These are phyloP conservation scores for Ladona fulva DNA, from an alignment of 1,140 invertebrate genomes.

Conservation along the genomic window DNA sequence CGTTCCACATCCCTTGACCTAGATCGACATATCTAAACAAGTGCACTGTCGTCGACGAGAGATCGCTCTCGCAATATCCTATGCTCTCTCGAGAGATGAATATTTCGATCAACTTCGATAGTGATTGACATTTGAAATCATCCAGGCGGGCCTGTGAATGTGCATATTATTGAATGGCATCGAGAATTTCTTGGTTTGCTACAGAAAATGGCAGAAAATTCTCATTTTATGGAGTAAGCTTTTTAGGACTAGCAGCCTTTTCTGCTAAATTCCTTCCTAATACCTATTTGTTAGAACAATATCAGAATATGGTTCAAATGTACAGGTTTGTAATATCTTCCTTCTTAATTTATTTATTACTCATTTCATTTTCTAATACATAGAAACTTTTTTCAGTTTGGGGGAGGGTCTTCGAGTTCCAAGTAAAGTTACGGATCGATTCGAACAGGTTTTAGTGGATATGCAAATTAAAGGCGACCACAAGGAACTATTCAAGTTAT, in stretches of 20 bases:
- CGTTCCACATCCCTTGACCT: conserved; percentile 15
- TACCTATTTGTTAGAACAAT: conserved; percentile 41
- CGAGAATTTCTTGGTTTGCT: neutral
- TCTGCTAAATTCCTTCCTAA: conserved; percentile 37
- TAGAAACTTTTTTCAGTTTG: conserved; percentile 31
- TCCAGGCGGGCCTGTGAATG: neutral
- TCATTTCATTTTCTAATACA: conserved; percentile 13
- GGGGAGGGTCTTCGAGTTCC: conserved; percentile 36
- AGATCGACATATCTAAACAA: conserved; percentile 13
- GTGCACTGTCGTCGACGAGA: conserved; percentile 1
- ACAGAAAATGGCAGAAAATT: conserved; percentile 27
- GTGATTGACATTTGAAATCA: neutral
- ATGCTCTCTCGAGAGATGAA: neutral
- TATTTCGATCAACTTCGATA: neutral
- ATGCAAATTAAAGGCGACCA: conserved; percentile 36
- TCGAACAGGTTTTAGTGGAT: conserved; percentile 42
- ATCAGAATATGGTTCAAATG: conserved; percentile 40
- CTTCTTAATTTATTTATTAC: conserved; percentile 11
- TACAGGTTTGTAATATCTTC: conserved; percentile 38
- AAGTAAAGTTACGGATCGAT: conserved; percentile 31
- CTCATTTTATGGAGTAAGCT: conserved; percentile 22
- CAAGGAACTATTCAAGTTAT: conserved; percentile 41
- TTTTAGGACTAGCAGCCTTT: conserved; percentile 26
- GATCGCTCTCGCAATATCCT: conserved; percentile 3
- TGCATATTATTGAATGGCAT: neutral